Evolutionary conservation across 2,113 vertebrate species (phyloP), one percentile per base, ranked within the genome.

Genomic region (Rutilus rutilus): DNA sequence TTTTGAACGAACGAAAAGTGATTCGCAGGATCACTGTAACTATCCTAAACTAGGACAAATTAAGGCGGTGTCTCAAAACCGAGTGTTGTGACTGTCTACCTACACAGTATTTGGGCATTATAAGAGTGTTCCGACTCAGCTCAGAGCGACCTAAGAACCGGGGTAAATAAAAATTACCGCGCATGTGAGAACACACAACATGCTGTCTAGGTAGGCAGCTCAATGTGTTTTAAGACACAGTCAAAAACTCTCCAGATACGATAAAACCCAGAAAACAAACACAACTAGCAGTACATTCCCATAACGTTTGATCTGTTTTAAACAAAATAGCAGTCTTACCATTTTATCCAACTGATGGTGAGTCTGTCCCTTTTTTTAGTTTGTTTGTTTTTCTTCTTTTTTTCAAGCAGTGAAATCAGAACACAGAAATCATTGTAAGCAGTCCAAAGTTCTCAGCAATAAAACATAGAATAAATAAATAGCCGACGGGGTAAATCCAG

Each of bases 391-490:
- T 19, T 54, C 19, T 54, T 19, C 17, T 57, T 57, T 21, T 21
- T 52, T 5, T 17, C 50, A 57, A 8, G 65, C 60, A 82, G 54
- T 30, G 30, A 54, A 71, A 36, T 42, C 64, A 57, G 50, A 21
- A n/a, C 21, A 6, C 81, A 57, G 7, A 71, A 59, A 57, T 52
- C 27, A 39, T 10, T 17, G 64, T 12, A 54, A 8, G 5, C 64
- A 12, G 47, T 73, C 81, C 81, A 73, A 42, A 83, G 60, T 30
- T 67, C 14, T 73, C 50, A 30, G 21, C 12, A 33, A 42, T 83
- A 69, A 83, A 50, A 67, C 77, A 25, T 6, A 83, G 11, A 52
- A 71, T 0, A 67, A 67, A 67, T 25, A 33, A 7, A 23, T 23
- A 69, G 27, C 25, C 8, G 6, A n/a, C 27, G 14, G 8, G 6